phyloP scores from a whole-genome alignment of 2,888 invertebrate species.

The Acrocyrtus sp. region DNA sequence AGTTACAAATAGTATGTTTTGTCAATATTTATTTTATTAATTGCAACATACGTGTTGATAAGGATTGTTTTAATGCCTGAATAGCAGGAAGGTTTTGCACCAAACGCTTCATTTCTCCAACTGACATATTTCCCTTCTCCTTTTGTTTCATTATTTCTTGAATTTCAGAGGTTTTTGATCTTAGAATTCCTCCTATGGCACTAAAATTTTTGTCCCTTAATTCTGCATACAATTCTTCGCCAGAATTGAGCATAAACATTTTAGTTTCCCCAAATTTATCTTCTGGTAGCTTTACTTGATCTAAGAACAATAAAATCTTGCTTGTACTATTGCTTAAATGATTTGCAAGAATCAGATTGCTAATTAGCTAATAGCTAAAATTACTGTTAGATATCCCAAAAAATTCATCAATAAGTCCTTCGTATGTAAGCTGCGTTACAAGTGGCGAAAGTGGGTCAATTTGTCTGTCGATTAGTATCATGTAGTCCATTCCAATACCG shows the following conservation, averaged over 20 bases:
- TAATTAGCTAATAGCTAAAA: no score
- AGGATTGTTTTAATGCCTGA: slow-evolving; percentile 84
- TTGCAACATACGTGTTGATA: slow-evolving; percentile 73
- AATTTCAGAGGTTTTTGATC: slow-evolving; percentile 86
- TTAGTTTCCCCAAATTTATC: slow-evolving; percentile 83
- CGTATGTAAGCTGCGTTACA: slow-evolving; percentile 95
- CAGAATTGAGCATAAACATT: slow-evolving; percentile 85
- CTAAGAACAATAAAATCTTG: no score
- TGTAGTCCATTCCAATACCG: slow-evolving; percentile 81
- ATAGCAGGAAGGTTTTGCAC: slow-evolving; percentile 89
- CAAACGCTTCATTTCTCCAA: slow-evolving; percentile 95
- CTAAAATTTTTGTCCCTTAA: slow-evolving; percentile 94
- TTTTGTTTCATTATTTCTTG: slow-evolving; percentile 87
- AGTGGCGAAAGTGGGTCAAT: slow-evolving; percentile 93
- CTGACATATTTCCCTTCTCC: slow-evolving; percentile 77
- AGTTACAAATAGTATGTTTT: background rate
- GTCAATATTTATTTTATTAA: background rate
- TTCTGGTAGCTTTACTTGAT: slow-evolving; percentile 84
- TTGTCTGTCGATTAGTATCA: slow-evolving; percentile 89
- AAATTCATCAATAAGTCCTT: slow-evolving; percentile 96
- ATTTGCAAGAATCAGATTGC: no score
- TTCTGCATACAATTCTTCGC: slow-evolving; percentile 88
- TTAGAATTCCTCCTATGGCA: slow-evolving; percentile 85
- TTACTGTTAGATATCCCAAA: slow-evolving; percentile 83
- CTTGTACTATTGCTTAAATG: no score